Evolutionary conservation across 1,140 invertebrate genomes (phyloP).

Genomic region (Cecropterus lyciades): DNA sequence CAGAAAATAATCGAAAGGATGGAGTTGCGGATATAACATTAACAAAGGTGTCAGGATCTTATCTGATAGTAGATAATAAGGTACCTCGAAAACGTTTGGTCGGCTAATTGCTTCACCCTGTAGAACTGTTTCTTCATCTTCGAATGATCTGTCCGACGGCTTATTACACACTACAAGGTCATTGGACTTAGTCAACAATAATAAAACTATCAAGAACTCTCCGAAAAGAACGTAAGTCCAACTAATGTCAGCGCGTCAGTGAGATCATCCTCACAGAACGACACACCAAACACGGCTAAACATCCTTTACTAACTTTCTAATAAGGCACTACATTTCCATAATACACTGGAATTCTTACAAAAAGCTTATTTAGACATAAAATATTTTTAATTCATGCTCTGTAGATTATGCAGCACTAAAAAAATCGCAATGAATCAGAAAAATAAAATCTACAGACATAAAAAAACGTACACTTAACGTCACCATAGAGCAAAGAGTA

Average conservation of each 20-base stretch:
- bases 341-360: slow-evolving; percentile 39
- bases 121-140: slow-evolving; percentile 95
- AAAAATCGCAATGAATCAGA: slow-evolving; percentile 55
- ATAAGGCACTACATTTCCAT: slow-evolving; percentile 79
- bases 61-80: slow-evolving; percentile 70
- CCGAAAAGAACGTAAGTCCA: slow-evolving; percentile 73
- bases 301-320: slow-evolving; percentile 49
- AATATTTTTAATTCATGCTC: slow-evolving; percentile 35
- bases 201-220: slow-evolving; percentile 79
- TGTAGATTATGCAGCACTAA: slow-evolving; percentile 15
- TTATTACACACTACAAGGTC: slow-evolving; percentile 73
- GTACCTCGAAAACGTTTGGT: slow-evolving; percentile 95
- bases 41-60: slow-evolving; percentile 61
- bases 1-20: not conserved
- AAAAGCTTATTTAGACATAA: slow-evolving; percentile 37
- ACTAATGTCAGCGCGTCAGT: slow-evolving; percentile 80
- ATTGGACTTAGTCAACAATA: slow-evolving; percentile 79
- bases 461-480: slow-evolving; percentile 17
- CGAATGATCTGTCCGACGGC: slow-evolving; percentile 53
- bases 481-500: not conserved
- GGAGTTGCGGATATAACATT: slow-evolving; percentile 22
- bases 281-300: slow-evolving; percentile 47
- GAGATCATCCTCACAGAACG: slow-evolving; percentile 77
- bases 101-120: slow-evolving; percentile 93
- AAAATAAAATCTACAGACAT: slow-evolving; percentile 54